Conservation (phyloP, 2,888 invertebrate genomes). For the Drosophila hamatofila region DNA sequence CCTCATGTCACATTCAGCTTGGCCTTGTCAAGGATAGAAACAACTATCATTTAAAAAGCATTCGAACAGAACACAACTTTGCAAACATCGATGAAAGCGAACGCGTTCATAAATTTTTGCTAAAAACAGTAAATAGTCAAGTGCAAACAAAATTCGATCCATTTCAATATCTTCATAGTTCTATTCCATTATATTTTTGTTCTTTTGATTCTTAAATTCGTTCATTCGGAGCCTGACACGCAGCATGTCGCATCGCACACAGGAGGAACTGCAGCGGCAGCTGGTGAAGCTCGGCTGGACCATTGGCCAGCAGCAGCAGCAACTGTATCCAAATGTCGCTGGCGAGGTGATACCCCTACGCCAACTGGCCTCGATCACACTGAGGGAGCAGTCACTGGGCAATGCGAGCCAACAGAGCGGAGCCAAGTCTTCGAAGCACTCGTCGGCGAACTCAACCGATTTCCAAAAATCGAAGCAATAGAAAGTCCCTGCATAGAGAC, state of each 20-base stretch:
- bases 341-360: constrained; percentile 40
- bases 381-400: background rate
- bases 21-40: background rate
- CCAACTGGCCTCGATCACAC: constrained; percentile 24
- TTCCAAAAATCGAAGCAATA: background rate
- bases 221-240: too few species aligned
- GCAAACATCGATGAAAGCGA: background rate
- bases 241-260: constrained; percentile 34
- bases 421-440: background rate
- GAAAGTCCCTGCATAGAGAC: background rate
- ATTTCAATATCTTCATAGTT: background rate
- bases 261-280: constrained; percentile 40
- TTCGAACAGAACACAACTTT: background rate
- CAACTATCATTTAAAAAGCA: background rate
- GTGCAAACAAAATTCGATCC: background rate
- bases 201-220: background rate
- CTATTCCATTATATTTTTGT: background rate
- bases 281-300: constrained; percentile 48
- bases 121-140: background rate
- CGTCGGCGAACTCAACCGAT: background rate
- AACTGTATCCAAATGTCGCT: background rate
- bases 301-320: constrained; percentile 19
- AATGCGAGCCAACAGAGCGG: background rate
- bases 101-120: background rate
- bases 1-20: background rate